Conservation (phyloP, 2,113 vertebrate genomes). For the Notothenia rossii region DNA sequence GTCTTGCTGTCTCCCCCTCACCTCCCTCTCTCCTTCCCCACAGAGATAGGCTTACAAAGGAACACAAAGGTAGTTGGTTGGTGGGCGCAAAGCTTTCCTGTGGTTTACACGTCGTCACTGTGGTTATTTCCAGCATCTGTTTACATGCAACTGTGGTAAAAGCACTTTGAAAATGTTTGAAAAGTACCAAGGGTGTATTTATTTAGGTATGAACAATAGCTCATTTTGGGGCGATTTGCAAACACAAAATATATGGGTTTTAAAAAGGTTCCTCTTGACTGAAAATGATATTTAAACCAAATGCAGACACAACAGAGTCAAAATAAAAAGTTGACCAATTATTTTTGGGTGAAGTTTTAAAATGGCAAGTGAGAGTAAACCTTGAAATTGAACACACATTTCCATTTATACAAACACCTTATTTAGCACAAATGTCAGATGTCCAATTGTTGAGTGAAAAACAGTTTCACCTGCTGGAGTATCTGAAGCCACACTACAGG, state of each 20-base stretch:
- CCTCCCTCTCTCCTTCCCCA: neutral
- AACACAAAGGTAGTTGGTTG: conserved; percentile 25
- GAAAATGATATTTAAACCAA: neutral
- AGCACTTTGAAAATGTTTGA: neutral
- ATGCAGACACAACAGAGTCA: too few relatives aligned
- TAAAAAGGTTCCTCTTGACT: neutral
- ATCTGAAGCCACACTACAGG: neutral
- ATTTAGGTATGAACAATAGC: neutral
- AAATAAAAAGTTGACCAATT: neutral
- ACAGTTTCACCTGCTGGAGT: neutral
- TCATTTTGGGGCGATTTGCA: neutral
- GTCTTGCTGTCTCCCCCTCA: neutral
- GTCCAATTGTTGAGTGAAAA: neutral
- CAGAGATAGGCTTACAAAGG: neutral
- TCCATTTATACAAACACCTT: neutral
- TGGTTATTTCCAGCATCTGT: conserved; percentile 39
- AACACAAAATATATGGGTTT: neutral
- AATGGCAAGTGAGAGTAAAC: neutral
- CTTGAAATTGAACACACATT: too few relatives aligned
- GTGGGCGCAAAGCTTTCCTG: conserved; percentile 14
- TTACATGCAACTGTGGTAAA: neutral
- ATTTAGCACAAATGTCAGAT: neutral
- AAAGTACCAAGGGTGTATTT: neutral
- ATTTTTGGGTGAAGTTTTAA: neutral
- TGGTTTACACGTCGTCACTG: conserved; percentile 4